A percentile compares a stretch with the other conserved stretches of the same genome.
These are phyloP conservation scores for Gisinianus flammeolus DNA, from an alignment of 2,888 invertebrate species.

Conservation along the genomic window DNA sequence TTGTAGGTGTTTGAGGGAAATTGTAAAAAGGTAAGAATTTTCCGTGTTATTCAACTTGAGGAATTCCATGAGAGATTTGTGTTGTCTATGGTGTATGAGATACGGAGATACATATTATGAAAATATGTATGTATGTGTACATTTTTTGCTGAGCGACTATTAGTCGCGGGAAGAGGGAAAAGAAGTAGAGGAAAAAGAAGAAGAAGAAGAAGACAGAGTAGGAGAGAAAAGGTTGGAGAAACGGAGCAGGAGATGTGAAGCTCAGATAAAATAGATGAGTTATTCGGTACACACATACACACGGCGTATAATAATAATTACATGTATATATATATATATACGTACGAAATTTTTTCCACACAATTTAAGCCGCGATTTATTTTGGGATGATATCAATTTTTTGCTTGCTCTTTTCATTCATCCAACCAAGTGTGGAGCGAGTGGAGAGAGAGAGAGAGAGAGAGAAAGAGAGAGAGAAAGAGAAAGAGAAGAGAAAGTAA, in stretches of 20 bases:
- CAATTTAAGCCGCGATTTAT: conserved; percentile 59
- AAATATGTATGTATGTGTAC: background rate
- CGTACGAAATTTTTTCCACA: conserved; percentile 26
- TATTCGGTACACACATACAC: conserved; percentile 56
- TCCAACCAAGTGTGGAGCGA: conserved; percentile 43
- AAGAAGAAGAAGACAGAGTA: conserved; percentile 1
- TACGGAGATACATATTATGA: background rate
- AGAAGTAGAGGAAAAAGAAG: background rate
- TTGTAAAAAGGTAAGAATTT: background rate
- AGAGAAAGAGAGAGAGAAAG: conserved; percentile 13
- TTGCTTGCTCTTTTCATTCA: conserved; percentile 52
- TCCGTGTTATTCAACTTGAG: background rate
- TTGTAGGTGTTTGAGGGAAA: background rate
- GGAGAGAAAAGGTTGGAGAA: conserved; percentile 1
- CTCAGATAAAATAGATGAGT: conserved; percentile 59
- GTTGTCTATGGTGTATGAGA: background rate
- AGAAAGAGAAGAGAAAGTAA: background rate
- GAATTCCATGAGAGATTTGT: background rate
- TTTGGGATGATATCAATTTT: conserved; percentile 59
- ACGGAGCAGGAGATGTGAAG: background rate
- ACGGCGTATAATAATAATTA: background rate
- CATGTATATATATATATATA: background rate
- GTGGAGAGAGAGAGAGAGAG: background rate
- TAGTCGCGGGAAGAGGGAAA: background rate
- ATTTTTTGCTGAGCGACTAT: too few relatives aligned